A percentile compares a stretch with the other conserved stretches of the same genome.
phyloP scores from a whole-genome alignment of 2,113 vertebrate genomes.

The Cichladusa arquata region DNA sequence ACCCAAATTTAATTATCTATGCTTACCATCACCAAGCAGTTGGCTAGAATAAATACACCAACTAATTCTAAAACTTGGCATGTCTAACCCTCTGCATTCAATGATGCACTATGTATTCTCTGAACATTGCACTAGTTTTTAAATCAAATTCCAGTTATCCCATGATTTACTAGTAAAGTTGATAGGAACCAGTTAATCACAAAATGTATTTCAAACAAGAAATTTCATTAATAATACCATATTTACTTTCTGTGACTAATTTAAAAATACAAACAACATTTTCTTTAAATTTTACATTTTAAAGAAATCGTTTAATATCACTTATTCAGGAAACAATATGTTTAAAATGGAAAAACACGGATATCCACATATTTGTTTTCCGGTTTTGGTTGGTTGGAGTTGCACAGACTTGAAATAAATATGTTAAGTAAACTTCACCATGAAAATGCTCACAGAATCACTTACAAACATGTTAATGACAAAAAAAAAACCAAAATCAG shows the following conservation, averaged over 20 bases:
- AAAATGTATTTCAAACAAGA: neutral
- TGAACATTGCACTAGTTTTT: neutral
- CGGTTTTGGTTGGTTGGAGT: neutral
- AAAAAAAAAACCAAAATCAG: neutral
- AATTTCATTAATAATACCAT: neutral
- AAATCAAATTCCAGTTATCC: neutral
- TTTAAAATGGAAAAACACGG: neutral
- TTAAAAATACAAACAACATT: neutral
- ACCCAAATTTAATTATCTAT: neutral
- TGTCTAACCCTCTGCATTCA: neutral
- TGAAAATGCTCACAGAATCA: neutral
- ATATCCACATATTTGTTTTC: neutral
- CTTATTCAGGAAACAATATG: neutral
- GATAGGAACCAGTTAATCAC: neutral
- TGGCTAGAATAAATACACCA: neutral
- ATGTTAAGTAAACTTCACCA: neutral
- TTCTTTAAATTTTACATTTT: neutral
- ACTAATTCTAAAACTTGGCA: neutral
- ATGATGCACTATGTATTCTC: neutral
- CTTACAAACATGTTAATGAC: neutral
- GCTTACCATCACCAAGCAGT: neutral
- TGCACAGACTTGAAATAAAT: neutral
- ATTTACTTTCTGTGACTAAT: neutral
- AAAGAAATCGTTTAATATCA: neutral
- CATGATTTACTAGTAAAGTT: neutral